Evolutionary conservation across 64 coral and sea anemone genomes (phyloP), one percentile per base, ranked within the genome.

Genomic region (Actinia tenebrosa): DNA sequence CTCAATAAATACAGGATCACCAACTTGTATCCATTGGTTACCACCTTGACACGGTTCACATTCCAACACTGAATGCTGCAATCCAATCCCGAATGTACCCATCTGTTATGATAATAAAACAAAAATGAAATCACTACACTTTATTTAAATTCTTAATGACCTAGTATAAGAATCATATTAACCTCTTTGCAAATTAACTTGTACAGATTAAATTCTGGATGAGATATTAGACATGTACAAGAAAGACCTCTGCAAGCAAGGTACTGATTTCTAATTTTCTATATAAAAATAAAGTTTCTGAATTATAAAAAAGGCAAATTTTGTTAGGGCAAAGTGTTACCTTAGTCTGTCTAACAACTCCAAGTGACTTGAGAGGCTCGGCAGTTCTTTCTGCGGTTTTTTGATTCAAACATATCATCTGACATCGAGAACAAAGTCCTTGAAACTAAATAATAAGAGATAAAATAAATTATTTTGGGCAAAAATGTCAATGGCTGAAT

Each of bases 391-490:
- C 52, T 59, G 93, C 97, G 87, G 90, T 93, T 46, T 87, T 92
- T 66, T 94, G 97, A 80, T 99, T 88, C 66, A 95, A 56, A 52
- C 93, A 94, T 44, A 99, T 90, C 93, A 95, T 99, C 71, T 95
- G 97, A 37, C 97, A 99, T 44, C 97, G 80, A 69, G 84, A 90
- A 59, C 97, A 99, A 45, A 82, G 88, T n/a, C 97, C 93, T 42
- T 92, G 88, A 86, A 64, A 93, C 93, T 99, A 75, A 5, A 37
- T 37, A 37, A 0, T 37, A 71, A 44, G 11, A 37, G 11, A 66
- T 0, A 20, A 1, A 66, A 66, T n/a, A 19, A 66, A 66, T 10
- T 3, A 75, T 0, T 37, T 37, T 37, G 30, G 30, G 30, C 30
- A 75, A 37, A 75, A 75, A 43, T 0, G 8, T 13, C 2, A 13